Base-by-base conservation (phyloP, 2,888 invertebrate species). In the Drosophila emarginata region DNA sequence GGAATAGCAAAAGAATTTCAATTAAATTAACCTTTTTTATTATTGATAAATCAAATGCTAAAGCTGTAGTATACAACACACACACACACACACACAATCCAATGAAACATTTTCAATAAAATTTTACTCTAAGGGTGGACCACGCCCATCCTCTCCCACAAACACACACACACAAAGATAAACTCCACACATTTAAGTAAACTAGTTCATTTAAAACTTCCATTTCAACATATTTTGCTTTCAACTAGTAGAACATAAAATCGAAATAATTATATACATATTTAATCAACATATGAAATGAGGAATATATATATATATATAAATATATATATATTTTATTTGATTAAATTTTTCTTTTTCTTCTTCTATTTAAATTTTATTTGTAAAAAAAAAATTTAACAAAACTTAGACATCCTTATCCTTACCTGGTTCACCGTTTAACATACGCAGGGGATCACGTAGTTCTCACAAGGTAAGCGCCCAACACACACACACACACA, bases 381-480 rank as follows among this genome's bases (percentile, higher is more conserved):
- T 81, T 82, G 78, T 78, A 74, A 73, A 73, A 81, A 26, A 74
- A 65, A 67, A 64, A 70, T 45, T 45, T 7, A 65, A 74, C 71
- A 78, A 78, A 74, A 80, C 88, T 89, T 91, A 98, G 98, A 97
- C 97, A 91, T 98, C 98, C 93, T 94, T 98, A 92, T 98, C 98
- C 93, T 95, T 99, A 91, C 98, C 98, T 89, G 98, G 98, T 88
- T 98, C 98, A 86, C 98, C 98, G 87, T 98, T 98, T 95, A 97
- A 97, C 93, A 94, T 96, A 89, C 95, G 98, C 75, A 95, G 98
- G 84, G 96, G 96, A 80, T 97, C 97, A 88, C 94, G 97, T 84
- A 97, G 97, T 81, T 97, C 97, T 89, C 98, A 98, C 92, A 97
- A 92, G 91, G 92, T 92, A 91, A 90, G 89, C 86, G 79, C 70